A percentile compares a stretch with the other conserved stretches of the same genome.
Conservation (phyloP, 2,797 vertebrate species). For the Urophycis tenuis region DNA sequence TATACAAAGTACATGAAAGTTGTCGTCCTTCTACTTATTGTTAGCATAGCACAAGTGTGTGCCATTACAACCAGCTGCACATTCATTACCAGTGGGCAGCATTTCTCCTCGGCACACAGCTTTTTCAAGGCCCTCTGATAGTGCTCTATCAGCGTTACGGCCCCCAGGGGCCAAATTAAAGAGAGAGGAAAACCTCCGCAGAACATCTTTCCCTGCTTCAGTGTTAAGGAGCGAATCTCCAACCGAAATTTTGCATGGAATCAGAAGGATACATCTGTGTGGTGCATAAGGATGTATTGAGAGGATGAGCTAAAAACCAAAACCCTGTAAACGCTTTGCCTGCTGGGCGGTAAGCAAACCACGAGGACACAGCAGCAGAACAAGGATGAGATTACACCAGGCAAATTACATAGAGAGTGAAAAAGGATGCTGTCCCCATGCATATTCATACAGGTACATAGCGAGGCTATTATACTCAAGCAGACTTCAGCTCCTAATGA, state of each 20-base stretch:
- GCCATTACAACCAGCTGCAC: background rate
- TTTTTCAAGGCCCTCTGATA: conserved; percentile 26
- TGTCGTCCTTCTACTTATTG: background rate
- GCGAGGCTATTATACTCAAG: conserved; percentile 45
- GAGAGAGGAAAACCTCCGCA: conserved; percentile 19
- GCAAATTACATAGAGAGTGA: conserved; percentile 49
- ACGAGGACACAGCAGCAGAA: conserved; percentile 13
- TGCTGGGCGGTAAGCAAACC: conserved; percentile 20
- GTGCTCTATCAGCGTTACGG: conserved; percentile 8
- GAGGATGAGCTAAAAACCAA: background rate
- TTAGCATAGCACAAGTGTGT: background rate
- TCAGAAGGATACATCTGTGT: background rate
- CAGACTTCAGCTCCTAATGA: conserved; percentile 45
- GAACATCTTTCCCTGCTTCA: background rate
- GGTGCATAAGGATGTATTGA: background rate
- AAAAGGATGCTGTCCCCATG: conserved; percentile 44
- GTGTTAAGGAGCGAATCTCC: background rate
- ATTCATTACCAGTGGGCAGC: conserved; percentile 23
- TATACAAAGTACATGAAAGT: background rate
- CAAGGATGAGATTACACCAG: conserved; percentile 31
- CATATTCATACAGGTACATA: conserved; percentile 52
- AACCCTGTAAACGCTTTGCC: background rate
- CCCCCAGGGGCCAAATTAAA: conserved; percentile 11
- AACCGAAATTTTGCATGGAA: background rate
- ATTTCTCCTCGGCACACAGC: conserved; percentile 21